These are phyloP conservation scores for Rhinoraja longicauda DNA, from an alignment of 2,797 vertebrate species.

Conservation along the genomic window DNA sequence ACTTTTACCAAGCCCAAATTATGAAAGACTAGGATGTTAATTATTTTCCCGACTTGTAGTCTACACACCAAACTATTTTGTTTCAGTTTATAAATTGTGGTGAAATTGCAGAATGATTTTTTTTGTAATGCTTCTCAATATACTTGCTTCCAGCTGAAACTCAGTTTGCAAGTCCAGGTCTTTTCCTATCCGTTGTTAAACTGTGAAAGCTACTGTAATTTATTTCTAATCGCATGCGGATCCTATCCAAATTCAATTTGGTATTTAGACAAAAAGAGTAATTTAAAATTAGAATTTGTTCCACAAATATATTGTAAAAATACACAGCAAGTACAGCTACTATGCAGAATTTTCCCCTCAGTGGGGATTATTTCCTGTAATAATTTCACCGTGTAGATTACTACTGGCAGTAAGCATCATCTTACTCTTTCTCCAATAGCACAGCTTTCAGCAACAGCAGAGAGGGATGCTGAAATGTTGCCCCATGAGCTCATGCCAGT, in stretches of 20 bases:
- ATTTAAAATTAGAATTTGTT: neutral
- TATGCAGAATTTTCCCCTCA: neutral
- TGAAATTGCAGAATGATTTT: conserved; percentile 16
- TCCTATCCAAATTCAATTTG: neutral
- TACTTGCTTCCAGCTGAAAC: neutral
- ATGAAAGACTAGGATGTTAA: neutral
- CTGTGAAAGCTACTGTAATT: neutral
- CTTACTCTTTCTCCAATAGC: neutral
- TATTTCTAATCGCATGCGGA: neutral
- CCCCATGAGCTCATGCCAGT: neutral
- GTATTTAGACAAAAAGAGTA: neutral
- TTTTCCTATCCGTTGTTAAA: neutral
- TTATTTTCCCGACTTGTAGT: neutral
- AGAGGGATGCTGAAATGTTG: neutral
- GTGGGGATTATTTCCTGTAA: neutral
- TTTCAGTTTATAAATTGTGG: neutral
- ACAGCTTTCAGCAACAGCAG: neutral
- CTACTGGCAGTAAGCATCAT: neutral
- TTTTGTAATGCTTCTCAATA: neutral
- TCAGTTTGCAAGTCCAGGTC: neutral
- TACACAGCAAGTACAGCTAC: no score
- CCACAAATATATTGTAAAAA: neutral
- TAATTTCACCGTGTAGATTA: no score
- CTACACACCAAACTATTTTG: neutral
- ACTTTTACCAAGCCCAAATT: conserved; percentile 17